Conservation (phyloP, 37 sponge, comb jelly and placozoan genomes). For the Oscarella lobularis region DNA sequence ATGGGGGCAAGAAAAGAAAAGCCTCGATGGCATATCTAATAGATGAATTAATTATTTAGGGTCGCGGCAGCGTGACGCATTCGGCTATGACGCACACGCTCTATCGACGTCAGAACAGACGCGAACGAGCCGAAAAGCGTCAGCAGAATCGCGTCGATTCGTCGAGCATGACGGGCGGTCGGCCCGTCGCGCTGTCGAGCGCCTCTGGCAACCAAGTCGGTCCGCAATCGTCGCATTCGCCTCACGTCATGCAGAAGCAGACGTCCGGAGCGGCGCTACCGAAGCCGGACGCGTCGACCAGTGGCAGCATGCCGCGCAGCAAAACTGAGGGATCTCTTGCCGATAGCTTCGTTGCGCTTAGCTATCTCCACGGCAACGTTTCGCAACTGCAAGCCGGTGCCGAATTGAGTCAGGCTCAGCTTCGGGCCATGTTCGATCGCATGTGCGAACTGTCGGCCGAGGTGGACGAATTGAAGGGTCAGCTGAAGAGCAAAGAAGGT, state of each 20-base stretch:
- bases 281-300: not conserved
- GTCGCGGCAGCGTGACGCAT: not conserved
- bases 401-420: not conserved
- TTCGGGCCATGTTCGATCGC: not conserved
- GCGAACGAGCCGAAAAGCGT: not conserved
- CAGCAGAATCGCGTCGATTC: not conserved
- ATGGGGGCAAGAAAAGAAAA: not conserved
- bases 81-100: slow-evolving; percentile 1
- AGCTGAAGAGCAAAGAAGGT: not conserved
- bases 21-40: not conserved
- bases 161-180: not conserved
- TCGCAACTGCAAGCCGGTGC: slow-evolving; percentile 5
- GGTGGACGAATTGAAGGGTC: slow-evolving; percentile 5
- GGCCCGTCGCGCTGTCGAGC: not conserved
- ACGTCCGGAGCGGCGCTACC: not conserved
- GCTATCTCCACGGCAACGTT: not conserved
- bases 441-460: slow-evolving; percentile 4
- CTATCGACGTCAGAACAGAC: not conserved
- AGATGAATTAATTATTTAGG: not conserved
- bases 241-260: not conserved
- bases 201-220: not conserved
- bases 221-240: not conserved
- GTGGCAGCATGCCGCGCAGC: not conserved
- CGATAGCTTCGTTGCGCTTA: not conserved
- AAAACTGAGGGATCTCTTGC: not conserved